Evolutionary conservation across 2,888 invertebrate species (phyloP).

Genomic region (Exocentrus adspersus): DNA sequence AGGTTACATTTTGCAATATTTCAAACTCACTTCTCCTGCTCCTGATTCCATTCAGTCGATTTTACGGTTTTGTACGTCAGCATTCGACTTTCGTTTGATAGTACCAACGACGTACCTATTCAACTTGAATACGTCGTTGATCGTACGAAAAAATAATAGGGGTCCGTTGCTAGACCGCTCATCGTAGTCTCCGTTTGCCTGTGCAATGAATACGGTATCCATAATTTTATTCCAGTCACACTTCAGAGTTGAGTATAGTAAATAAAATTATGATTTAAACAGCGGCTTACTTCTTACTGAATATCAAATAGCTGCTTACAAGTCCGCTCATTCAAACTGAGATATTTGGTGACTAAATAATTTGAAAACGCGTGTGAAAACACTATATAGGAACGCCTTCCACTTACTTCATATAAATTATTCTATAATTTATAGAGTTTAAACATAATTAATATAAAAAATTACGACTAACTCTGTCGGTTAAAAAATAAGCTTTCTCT

Average conservation of each 20-base stretch:
- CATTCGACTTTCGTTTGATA: too few species aligned
- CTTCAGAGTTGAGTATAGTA: background rate
- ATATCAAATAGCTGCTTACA: background rate
- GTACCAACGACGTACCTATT: too few species aligned
- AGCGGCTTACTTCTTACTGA: background rate
- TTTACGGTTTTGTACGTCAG: too few species aligned
- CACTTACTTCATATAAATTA: background rate
- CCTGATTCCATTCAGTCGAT: too few species aligned
- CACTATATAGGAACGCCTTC: background rate
- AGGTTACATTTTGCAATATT: too few species aligned
- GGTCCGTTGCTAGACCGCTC: too few species aligned
- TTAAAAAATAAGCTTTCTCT: conserved; percentile 3
- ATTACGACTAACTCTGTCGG: background rate
- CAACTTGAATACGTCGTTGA: too few species aligned
- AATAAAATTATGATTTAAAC: background rate
- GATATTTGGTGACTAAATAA: conserved; percentile 1
- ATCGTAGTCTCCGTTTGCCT: too few species aligned
- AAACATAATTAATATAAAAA: background rate
- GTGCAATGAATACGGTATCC: too few species aligned
- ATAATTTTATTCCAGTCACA: background rate
- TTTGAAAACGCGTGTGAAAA: background rate
- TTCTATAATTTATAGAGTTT: background rate
- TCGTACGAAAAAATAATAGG: too few species aligned
- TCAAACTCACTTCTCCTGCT: too few species aligned
- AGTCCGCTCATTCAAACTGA: background rate